Evolutionary conservation across 2,888 invertebrate genomes (phyloP).

Genomic region (Noctua pronuba): DNA sequence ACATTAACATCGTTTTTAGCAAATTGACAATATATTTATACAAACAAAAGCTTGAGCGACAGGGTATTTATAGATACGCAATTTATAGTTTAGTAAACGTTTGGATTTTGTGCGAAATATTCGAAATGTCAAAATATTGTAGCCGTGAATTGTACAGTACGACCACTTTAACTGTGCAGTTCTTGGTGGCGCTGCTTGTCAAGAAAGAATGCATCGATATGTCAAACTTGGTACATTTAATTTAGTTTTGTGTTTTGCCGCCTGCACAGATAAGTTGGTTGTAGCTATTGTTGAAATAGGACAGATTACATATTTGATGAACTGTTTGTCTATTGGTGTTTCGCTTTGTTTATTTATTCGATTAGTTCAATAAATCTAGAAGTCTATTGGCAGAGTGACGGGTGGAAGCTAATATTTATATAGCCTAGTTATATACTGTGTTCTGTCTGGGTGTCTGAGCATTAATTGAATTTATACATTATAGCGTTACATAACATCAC

Average conservation of each 20-base stretch:
- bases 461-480: neutral
- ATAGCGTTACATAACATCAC: neutral
- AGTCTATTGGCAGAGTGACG: constrained; percentile 11
- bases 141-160: neutral
- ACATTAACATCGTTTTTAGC: too few species aligned
- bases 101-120: neutral
- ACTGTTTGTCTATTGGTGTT: constrained; percentile 4
- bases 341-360: neutral
- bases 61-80: neutral
- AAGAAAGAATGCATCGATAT: too few species aligned
- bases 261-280: too few species aligned
- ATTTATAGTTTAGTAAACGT: neutral
- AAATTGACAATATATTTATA: neutral
- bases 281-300: constrained; percentile 1
- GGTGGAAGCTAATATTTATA: constrained; percentile 18
- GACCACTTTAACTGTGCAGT: too few species aligned
- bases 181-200: too few species aligned
- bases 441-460: neutral
- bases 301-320: constrained; percentile 1
- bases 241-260: too few species aligned
- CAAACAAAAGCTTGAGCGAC: constrained; percentile 2
- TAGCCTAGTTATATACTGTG: neutral
- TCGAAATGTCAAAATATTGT: constrained; percentile 1
- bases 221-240: too few species aligned
- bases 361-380: constrained; percentile 6